These are phyloP conservation scores for Dichetophora obliterata DNA, from an alignment of 2,888 invertebrate species.

Conservation along the genomic window DNA sequence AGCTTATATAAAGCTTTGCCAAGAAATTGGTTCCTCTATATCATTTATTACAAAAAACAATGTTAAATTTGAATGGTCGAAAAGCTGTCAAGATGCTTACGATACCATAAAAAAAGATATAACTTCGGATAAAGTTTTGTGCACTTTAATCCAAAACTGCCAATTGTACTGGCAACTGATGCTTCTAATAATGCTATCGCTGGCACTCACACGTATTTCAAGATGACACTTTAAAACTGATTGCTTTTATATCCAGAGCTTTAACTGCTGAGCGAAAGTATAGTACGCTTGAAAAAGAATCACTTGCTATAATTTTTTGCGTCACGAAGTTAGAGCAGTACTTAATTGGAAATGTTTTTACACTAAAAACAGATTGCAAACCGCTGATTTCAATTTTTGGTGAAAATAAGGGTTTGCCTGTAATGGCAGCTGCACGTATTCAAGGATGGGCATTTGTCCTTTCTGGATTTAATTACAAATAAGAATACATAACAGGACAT, in stretches of 20 bases:
- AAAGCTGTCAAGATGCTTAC: constrained; percentile 53
- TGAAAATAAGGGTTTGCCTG: constrained; percentile 44
- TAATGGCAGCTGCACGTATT: constrained; percentile 40
- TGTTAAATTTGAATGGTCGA: constrained; percentile 54
- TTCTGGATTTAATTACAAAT: constrained; percentile 46
- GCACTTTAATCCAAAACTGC: constrained; percentile 47
- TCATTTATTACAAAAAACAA: constrained; percentile 44
- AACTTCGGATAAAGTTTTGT: constrained; percentile 42
- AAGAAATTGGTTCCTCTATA: constrained; percentile 40
- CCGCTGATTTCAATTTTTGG: constrained; percentile 45
- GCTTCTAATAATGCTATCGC: constrained; percentile 47
- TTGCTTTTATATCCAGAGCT: constrained; percentile 47
- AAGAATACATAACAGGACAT: constrained; percentile 43
- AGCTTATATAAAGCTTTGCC: constrained; percentile 43
- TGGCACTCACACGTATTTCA: constrained; percentile 42
- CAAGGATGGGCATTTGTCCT: constrained; percentile 43
- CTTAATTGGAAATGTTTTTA: constrained; percentile 43
- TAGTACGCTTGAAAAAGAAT: constrained; percentile 45
- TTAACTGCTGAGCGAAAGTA: constrained; percentile 47
- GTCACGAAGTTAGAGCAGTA: constrained; percentile 47
- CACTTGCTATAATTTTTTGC: constrained; percentile 40
- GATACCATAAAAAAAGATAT: constrained; percentile 52
- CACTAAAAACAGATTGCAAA: constrained; percentile 43
- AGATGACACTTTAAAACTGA: constrained; percentile 35
- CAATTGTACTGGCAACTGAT: constrained; percentile 51